phyloP scores from a whole-genome alignment of 2,797 vertebrate genomes.

The Cryptoblepharus egeriae region DNA sequence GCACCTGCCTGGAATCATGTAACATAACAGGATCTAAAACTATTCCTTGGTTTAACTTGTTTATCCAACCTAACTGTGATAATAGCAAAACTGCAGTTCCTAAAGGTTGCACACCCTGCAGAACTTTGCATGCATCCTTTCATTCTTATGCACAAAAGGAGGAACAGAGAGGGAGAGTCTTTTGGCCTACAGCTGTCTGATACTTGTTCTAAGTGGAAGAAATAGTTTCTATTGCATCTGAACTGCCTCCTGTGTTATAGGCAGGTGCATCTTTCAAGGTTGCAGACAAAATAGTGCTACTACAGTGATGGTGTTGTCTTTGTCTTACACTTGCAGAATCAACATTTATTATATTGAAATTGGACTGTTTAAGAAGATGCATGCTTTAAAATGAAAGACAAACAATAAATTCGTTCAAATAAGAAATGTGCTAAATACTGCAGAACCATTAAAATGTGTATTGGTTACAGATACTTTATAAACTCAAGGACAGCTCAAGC shows the following conservation, averaged over 20 bases:
- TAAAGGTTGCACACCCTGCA: too few relatives aligned
- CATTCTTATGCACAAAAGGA: too few relatives aligned
- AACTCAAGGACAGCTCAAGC: constrained; percentile 1
- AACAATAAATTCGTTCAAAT: not conserved
- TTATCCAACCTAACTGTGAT: too few relatives aligned
- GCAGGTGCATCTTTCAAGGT: not conserved
- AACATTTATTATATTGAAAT: accelerated
- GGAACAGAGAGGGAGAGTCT: too few relatives aligned
- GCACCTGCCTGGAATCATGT: too few relatives aligned
- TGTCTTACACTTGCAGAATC: not conserved
- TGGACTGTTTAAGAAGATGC: not conserved
- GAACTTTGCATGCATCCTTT: too few relatives aligned
- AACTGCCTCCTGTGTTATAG: not conserved
- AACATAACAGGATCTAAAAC: too few relatives aligned
- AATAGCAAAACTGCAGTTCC: too few relatives aligned
- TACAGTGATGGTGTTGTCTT: not conserved
- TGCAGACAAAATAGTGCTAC: not conserved
- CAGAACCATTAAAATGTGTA: not conserved
- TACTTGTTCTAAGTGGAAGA: too few relatives aligned
- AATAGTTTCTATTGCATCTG: too few relatives aligned
- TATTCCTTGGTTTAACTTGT: too few relatives aligned
- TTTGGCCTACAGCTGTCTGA: too few relatives aligned
- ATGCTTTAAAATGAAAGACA: not conserved
- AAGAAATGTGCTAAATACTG: not conserved
- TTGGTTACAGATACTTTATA: not conserved